A percentile compares a stretch with the other conserved stretches of the same genome.
Evolutionary conservation across 2,797 vertebrate species (phyloP).

Genomic region (Lophius americanus): DNA sequence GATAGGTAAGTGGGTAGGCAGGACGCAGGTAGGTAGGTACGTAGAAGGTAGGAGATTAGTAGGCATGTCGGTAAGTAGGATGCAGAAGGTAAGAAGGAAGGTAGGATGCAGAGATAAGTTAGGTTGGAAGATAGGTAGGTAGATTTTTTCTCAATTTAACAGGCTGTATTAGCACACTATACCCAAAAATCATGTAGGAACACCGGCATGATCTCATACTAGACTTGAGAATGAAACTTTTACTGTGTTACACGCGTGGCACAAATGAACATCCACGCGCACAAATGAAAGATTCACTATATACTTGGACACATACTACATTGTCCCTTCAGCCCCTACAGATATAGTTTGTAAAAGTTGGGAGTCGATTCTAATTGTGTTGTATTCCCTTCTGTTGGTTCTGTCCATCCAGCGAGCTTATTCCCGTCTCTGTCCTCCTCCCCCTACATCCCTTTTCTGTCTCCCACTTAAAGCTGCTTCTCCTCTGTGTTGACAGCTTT

Average conservation of each 20-base stretch:
- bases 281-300: background rate
- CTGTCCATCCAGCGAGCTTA: conserved; percentile 15
- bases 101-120: too few relatives aligned
- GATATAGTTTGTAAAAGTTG: conserved; percentile 6
- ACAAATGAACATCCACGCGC: background rate
- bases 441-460: conserved; percentile 53
- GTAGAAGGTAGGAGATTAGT: too few relatives aligned
- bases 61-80: too few relatives aligned
- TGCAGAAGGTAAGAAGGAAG: too few relatives aligned
- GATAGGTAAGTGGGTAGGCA: too few relatives aligned
- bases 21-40: too few relatives aligned
- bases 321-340: conserved; percentile 1
- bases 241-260: conserved; percentile 5
- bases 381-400: conserved; percentile 22
- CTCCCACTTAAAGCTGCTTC: conserved; percentile 72
- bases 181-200: too few relatives aligned
- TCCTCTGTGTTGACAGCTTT: conserved; percentile 75
- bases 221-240: too few relatives aligned
- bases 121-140: too few relatives aligned
- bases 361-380: conserved; percentile 7
- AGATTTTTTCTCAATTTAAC: too few relatives aligned
- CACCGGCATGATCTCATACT: too few relatives aligned
- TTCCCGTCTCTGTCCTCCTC: conserved; percentile 41
- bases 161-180: too few relatives aligned
- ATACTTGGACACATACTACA: background rate